These are phyloP conservation scores for Yponomeuta plumbellus DNA, from an alignment of 2,888 invertebrate genomes.

Conservation along the genomic window DNA sequence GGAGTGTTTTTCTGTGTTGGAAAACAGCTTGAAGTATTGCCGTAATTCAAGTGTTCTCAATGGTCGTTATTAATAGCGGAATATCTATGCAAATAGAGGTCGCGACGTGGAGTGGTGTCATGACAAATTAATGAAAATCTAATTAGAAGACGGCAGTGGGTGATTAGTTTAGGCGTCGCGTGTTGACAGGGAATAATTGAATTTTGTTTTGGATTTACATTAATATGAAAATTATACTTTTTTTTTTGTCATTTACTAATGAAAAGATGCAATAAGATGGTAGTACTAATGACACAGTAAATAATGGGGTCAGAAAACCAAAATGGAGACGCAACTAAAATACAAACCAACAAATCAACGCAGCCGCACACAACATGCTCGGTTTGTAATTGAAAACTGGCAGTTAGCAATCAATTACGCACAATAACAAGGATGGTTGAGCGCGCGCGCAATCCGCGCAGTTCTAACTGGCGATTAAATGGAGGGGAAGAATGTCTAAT, in stretches of 20 bases:
- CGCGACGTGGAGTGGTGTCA: not conserved
- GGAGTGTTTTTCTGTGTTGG: too few relatives aligned
- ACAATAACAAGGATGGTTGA: constrained; percentile 1
- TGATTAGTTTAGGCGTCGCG: not conserved
- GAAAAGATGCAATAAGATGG: not conserved
- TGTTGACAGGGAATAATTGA: not conserved
- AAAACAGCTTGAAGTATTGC: too few relatives aligned
- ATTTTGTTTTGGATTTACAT: not conserved
- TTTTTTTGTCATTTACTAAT: not conserved
- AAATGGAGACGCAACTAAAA: not conserved
- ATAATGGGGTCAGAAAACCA: not conserved
- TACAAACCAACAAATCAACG: not conserved
- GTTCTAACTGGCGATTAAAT: not conserved
- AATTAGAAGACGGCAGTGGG: not conserved
- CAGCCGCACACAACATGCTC: not conserved
- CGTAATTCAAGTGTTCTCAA: too few relatives aligned
- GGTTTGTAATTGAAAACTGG: not conserved
- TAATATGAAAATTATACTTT: not conserved
- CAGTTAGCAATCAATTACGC: not conserved
- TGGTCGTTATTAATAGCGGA: too few relatives aligned
- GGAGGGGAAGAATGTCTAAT: too few relatives aligned
- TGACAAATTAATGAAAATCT: not conserved
- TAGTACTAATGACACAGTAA: not conserved
- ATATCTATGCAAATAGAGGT: too few relatives aligned
- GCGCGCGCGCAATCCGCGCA: not conserved